Evolutionary conservation across 2,797 vertebrate species (phyloP), one percentile per base, ranked within the genome.

Genomic region (Saxicola maurus): DNA sequence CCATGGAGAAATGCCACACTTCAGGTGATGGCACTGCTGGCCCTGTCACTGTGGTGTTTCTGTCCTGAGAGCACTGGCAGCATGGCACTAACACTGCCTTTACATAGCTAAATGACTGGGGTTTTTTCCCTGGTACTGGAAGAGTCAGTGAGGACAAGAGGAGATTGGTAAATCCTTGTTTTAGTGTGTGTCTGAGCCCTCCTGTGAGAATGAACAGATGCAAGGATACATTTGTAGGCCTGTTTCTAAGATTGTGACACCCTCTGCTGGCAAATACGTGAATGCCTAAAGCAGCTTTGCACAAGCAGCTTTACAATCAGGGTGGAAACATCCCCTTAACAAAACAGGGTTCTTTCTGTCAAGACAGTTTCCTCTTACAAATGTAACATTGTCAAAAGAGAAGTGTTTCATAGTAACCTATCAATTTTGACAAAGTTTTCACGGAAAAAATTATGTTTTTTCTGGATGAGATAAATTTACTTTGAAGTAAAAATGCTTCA

Each of bases 211-310:
- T 17, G 61, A 68, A 31, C 8, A 49, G 49, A 60, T 17, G 10
- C 7, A 25, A 31, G 30, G 42, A 30, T 37, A 40, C 35, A 9
- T 52, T 67, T 17, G 12, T 62, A 37, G 7, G 13, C 82, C 25
- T 73, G 91, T 91, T 95, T 90, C 71, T 95, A 57, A 81, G 92
- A 87, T 83, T 64, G 77, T 76, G 80, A 93, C 77, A 92, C 95
- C 94, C 94, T 95, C 94, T 96, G 84, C 93, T 95, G 95, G 92
- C 78, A 92, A 91, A 73, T 55, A 67, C 8, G 53, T 81, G 91
- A 91, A 91, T 48, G 60, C 18, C 45, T 59, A 79, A 91, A 76
- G 42, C 31, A 28, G 43, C 66, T 87, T 55, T 62, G 62, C 21
- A 7, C 18, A 52, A 55, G 17, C 43, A 30, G 46, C 69, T 90